These are phyloP conservation scores for Karalla daura DNA, from an alignment of 2,797 vertebrate species.

Conservation along the genomic window DNA sequence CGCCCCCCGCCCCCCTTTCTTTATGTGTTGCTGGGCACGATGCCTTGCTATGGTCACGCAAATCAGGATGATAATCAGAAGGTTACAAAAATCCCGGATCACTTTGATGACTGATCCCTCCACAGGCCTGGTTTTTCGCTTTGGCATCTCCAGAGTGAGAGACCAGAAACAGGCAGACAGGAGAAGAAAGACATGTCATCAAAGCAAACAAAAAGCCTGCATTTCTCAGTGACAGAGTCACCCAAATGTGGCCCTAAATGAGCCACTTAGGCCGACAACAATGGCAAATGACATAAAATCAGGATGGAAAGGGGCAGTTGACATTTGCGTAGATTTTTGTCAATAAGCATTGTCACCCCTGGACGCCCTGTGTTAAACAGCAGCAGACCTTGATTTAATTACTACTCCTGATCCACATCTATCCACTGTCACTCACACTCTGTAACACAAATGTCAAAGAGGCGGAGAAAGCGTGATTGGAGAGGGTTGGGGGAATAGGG, in stretches of 20 bases:
- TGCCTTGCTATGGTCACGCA: conserved; percentile 30
- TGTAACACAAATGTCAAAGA: conserved; percentile 65
- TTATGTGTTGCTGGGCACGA: conserved; percentile 14
- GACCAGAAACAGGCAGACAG: conserved; percentile 26
- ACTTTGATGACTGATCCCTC: conserved; percentile 29
- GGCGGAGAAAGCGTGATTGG: conserved; percentile 37
- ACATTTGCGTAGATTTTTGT: conserved; percentile 78
- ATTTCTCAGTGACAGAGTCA: conserved; percentile 9
- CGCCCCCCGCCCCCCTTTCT: neutral
- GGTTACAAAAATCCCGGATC: conserved; percentile 22
- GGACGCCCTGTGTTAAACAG: conserved; percentile 72
- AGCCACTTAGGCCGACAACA: conserved; percentile 59
- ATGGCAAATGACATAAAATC: conserved; percentile 67
- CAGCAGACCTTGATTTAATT: conserved; percentile 77
- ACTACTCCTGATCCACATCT: conserved; percentile 66
- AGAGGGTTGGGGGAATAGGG: neutral
- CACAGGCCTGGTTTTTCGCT: conserved; percentile 14
- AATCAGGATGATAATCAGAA: conserved; percentile 43
- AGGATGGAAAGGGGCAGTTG: conserved; percentile 68
- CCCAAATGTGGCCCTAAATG: conserved; percentile 26
- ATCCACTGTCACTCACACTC: conserved; percentile 68
- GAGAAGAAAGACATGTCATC: conserved; percentile 37
- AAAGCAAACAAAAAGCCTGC: conserved; percentile 29
- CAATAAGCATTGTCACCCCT: conserved; percentile 73
- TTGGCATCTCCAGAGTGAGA: conserved; percentile 21